Evolutionary conservation across 2,888 invertebrate genomes (phyloP).

Genomic region (Gryllus longicercus): DNA sequence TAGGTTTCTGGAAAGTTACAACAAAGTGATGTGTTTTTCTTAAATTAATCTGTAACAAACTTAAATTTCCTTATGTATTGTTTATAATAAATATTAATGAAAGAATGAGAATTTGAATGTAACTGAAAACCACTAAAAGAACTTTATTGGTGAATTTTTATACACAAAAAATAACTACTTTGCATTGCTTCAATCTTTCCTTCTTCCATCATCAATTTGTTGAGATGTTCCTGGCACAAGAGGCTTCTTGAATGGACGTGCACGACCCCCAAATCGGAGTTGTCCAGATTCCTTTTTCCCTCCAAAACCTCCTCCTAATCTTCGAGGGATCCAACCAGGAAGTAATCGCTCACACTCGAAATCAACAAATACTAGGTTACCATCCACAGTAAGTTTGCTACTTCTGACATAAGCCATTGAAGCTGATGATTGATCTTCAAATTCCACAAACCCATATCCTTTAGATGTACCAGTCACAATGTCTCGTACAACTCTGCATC

Average conservation of each 20-base stretch:
- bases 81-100: no score
- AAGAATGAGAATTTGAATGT: no score
- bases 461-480: constrained; percentile 79
- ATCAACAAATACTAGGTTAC: constrained; percentile 69
- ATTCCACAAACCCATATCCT: constrained; percentile 85
- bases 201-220: neutral
- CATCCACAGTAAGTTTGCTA: constrained; percentile 61
- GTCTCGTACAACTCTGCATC: constrained; percentile 67
- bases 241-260: neutral
- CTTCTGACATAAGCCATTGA: constrained; percentile 60
- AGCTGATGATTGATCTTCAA: constrained; percentile 58
- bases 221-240: neutral
- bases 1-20: constrained; percentile 60
- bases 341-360: constrained; percentile 68
- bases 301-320: constrained; percentile 81
- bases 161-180: neutral
- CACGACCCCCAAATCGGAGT: constrained; percentile 67
- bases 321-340: constrained; percentile 77
- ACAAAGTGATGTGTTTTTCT: constrained; percentile 42
- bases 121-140: no score
- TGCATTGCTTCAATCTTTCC: neutral
- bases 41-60: neutral
- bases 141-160: no score
- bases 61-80: no score
- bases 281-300: constrained; percentile 85